Evolutionary conservation across 2,113 vertebrate species (phyloP), one percentile per base, ranked within the genome.

Genomic region (Osmerus mordax): DNA sequence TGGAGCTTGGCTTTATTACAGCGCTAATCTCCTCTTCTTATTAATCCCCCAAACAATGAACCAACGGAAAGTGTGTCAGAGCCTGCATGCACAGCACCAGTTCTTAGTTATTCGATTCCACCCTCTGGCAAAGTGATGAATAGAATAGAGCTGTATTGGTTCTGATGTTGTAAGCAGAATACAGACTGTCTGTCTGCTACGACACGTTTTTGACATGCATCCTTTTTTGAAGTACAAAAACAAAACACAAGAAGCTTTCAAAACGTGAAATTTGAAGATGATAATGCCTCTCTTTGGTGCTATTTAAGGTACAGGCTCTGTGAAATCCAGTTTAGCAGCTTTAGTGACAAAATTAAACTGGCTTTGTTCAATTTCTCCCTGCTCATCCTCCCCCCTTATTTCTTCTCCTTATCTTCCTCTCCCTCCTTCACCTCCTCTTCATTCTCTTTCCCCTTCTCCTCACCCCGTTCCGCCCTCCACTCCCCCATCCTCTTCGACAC

Each of bases 1-100:
- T 25, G 28, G 15, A 29, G 23, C 28, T 64, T 64, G 16, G 32
- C 7, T 5, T 41, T 74, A 74, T 68, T 58, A 18, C 59, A 61
- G 58, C 25, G 56, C 19, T 69, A 61, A 62, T 69, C 66, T 25
- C 14, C n/a, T 75, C 74, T 25, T 61, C 73, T 69, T 74, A 76
- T 83, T 75, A 84, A 83, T 84, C 70, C 32, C 23, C 69, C 28
- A 69, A 47, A 58, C 66, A 9, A 72, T 66, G 63, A 3, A 29
- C 66, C 23, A 41, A 21, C n/a, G 3, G 62, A 18, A 41, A 64
- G 62, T 64, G 62, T 64, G 62, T 64, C 25, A 16, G 5, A 29
- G 7, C 18, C 25, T 18, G 4, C 60, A 62, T 62, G 28, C 23
- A 28, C 23, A 28, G 21, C 60, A 6, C 15, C 23, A 62, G 2